phyloP scores from a whole-genome alignment of 1,140 invertebrate species.

The Trigoniulus corallinus region DNA sequence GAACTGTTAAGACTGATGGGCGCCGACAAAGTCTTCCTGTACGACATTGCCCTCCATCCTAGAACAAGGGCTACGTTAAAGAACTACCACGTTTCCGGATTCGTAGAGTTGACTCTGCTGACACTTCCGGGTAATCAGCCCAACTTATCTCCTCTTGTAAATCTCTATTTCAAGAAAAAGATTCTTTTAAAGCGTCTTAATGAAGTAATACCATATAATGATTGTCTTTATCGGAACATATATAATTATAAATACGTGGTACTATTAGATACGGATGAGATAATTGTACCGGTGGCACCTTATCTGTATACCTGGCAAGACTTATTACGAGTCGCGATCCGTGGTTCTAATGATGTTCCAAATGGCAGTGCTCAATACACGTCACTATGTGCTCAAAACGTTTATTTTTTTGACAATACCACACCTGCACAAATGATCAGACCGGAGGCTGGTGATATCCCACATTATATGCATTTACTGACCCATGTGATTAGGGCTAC shows the following conservation, averaged over 20 bases:
- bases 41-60: constrained; percentile 74
- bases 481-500: constrained; percentile 78
- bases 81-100: constrained; percentile 55
- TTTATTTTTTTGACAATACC: constrained; percentile 86
- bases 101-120: constrained; percentile 65
- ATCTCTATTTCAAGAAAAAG: constrained; percentile 74
- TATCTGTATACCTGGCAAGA: constrained; percentile 54
- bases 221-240: constrained; percentile 85
- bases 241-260: constrained; percentile 80
- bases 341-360: constrained; percentile 30
- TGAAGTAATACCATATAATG: constrained; percentile 91
- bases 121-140: constrained; percentile 81
- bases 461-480: constrained; percentile 20
- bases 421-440: constrained; percentile 65
- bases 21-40: constrained; percentile 83
- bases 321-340: constrained; percentile 50
- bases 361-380: background rate
- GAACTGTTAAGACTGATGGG: constrained; percentile 70
- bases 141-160: constrained; percentile 70
- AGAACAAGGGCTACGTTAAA: constrained; percentile 75
- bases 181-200: constrained; percentile 70
- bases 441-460: constrained; percentile 16
- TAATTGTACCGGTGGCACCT: constrained; percentile 86
- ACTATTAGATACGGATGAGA: constrained; percentile 80
- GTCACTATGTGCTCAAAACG: constrained; percentile 54